These are phyloP conservation scores for Pachliopta kotzebuea DNA, from an alignment of 2,888 invertebrate species.

Conservation along the genomic window DNA sequence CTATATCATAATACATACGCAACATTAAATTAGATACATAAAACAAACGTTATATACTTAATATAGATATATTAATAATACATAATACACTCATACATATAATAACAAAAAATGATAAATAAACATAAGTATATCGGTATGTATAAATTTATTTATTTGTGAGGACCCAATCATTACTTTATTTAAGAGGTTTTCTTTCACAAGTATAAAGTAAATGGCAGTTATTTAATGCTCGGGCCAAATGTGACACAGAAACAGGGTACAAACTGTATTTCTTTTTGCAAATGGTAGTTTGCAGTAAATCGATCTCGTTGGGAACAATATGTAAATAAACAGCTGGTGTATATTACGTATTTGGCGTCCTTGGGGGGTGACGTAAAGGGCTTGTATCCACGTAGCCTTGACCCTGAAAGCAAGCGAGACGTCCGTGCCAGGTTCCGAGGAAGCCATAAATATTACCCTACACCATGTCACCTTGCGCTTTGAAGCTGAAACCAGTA, in stretches of 20 bases:
- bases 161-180: too few relatives aligned
- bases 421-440: conserved; percentile 32
- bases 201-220: too few relatives aligned
- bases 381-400: conserved; percentile 35
- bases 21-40: too few relatives aligned
- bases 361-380: conserved; percentile 12
- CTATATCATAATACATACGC: too few relatives aligned
- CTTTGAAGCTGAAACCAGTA: background rate
- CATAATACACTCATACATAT: too few relatives aligned
- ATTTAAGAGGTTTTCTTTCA: too few relatives aligned
- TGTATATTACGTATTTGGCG: background rate
- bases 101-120: too few relatives aligned
- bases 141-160: too few relatives aligned
- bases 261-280: background rate
- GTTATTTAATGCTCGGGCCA: too few relatives aligned
- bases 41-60: too few relatives aligned
- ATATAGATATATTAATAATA: too few relatives aligned
- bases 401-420: conserved; percentile 42
- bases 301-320: background rate
- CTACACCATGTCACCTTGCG: conserved; percentile 19
- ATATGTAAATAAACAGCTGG: conserved; percentile 10
- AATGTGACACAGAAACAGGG: background rate
- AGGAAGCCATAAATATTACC: conserved; percentile 53
- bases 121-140: too few relatives aligned
- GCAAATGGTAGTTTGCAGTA: background rate